These are phyloP conservation scores for Brachyptera risi DNA, from an alignment of 2,888 invertebrate species.

Conservation along the genomic window DNA sequence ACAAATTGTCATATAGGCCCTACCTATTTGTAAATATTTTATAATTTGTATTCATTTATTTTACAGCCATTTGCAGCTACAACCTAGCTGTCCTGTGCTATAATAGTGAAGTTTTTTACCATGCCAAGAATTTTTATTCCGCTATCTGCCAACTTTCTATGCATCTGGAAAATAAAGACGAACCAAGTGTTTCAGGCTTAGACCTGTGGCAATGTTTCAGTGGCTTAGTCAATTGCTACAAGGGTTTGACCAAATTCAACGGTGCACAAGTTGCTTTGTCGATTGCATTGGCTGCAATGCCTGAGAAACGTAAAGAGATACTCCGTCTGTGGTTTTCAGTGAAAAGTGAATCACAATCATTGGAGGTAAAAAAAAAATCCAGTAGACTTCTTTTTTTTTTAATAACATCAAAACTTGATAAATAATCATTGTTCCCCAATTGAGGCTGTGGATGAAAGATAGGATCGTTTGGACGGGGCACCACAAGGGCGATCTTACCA, in stretches of 20 bases:
- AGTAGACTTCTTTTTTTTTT: too few species aligned
- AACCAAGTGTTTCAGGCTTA: not conserved
- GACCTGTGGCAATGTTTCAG: not conserved
- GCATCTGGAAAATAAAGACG: not conserved
- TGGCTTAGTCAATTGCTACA: not conserved
- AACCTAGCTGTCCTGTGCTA: slow-evolving; percentile 1
- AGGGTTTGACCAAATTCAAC: not conserved
- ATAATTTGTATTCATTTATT: not conserved
- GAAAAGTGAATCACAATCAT: not conserved
- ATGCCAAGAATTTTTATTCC: not conserved
- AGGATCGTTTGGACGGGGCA: too few species aligned
- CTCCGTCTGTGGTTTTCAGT: not conserved
- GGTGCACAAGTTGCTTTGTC: not conserved
- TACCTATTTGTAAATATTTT: not conserved
- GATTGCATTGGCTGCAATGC: not conserved
- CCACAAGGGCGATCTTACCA: too few species aligned
- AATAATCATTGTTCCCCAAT: too few species aligned
- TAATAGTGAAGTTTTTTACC: not conserved
- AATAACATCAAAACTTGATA: too few species aligned
- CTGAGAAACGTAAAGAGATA: not conserved
- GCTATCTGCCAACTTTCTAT: not conserved
- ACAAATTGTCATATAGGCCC: too few species aligned
- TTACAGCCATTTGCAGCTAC: slow-evolving; percentile 3
- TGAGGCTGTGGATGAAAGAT: too few species aligned
- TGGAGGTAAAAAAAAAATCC: not conserved